Base-by-base conservation (phyloP, 2,888 invertebrate genomes). In the Pheosia tremula region DNA sequence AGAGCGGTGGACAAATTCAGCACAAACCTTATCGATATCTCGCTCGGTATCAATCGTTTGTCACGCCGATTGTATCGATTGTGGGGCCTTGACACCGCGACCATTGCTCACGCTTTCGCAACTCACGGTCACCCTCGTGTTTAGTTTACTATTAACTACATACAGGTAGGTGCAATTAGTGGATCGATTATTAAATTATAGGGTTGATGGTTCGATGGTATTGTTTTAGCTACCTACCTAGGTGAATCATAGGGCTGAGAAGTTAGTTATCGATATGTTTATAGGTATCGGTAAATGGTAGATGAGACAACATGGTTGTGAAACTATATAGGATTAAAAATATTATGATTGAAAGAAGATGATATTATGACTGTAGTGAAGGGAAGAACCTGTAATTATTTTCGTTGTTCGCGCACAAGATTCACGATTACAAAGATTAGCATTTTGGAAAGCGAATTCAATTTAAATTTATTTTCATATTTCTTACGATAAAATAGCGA, bases 41-140 rank as follows among this genome's bases (percentile, higher is more conserved):
- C 65, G 64, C 64, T 66, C 63, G 67, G 68, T 71, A 73, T 67
- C 68, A 66, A 75, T 66, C 71, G 70, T 66, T 71, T 72, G 66
- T 76, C 73, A 73, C 67, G 62, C 67, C 71, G 76, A 81, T 83
- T 70, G 74, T 75, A 65, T 66, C 61, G 56, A 45, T 36, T 36
- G 56, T 74, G 71, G 58, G 66, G 74, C 91, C 91, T 86, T 91
- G 91, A 91, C 90, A 90, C 74, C 82, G 73, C 71, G 73, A 64
- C 71, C 77, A 80, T 79, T 82, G 79, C 76, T 73, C 68, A 75
- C 78, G 83, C 86, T 89, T 88, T 89, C 87, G 80, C 77, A 83
- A 85, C 78, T 85, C 88, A 88, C 67, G 88, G 88, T 74, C 89
- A 81, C 73, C 80, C 78, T 79, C 77, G 73, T 67, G 41, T 41